Evolutionary conservation across 2,888 invertebrate genomes (phyloP), one percentile per base, ranked within the genome.

Genomic region (Chrysopilus asiliformis): DNA sequence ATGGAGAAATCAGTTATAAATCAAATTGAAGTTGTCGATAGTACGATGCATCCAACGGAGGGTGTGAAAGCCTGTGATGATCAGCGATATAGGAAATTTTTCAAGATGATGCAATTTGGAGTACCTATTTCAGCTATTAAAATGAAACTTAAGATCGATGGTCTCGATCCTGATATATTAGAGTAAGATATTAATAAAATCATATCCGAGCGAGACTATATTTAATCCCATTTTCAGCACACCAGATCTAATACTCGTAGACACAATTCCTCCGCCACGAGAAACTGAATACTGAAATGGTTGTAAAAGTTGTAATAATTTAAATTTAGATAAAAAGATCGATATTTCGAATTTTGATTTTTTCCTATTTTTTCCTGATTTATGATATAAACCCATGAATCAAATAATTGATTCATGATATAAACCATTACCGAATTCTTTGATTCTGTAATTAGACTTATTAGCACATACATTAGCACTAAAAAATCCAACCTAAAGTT

Each of bases 101-200:
- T 90, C 40, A 90, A 86, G 68, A 89, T 93, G 90, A 54, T 89
- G 2, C 80, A 83, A 49, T 72, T 91, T 50, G 91, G 93, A 25
- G 90, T 90, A 2, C 86, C 84, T n/a, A 58, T 73, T 33, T 71
- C 68, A 45, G 91, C 85, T 25, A 79, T 91, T 0, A 85, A 81
- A 57, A 57, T 79, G 47, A 89, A 90, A 69, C 80, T 89, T 74
- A 58, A 69, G 32, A 61, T 72, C 7, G 90, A 93, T 64, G 91
- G 90, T n/a, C 53, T 84, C 17, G 78, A 90, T 58, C 75, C 85
- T 17, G 64, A 66, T 46, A 55, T 84, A 36, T 64, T 89, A 47
- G 79, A 82, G 71, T 71, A 62, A 22, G 10, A n/a, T n/a, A n/a
- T n/a, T n/a, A n/a, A n/a, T n/a, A n/a, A n/a, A n/a, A n/a, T n/a